A percentile compares a stretch with the other conserved stretches of the same genome.
Evolutionary conservation across 2,797 vertebrate genomes (phyloP).

Genomic region (Labroides dimidiatus): DNA sequence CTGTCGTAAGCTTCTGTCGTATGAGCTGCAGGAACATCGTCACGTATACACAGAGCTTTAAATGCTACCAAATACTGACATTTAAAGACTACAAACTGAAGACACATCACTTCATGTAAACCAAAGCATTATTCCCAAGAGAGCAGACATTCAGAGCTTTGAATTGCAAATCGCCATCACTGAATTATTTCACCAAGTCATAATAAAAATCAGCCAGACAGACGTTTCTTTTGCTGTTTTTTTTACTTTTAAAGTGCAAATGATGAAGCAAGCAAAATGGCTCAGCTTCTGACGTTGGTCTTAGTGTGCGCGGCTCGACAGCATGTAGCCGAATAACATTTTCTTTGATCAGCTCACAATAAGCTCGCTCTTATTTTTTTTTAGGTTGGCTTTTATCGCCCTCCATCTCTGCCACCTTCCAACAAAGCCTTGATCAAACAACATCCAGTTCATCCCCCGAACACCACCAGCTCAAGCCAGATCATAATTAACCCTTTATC

Average conservation of each 20-base stretch:
- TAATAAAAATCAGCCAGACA: conserved; percentile 18
- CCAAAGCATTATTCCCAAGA: conserved; percentile 14
- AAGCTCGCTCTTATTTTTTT: conserved; percentile 40
- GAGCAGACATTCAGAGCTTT: conserved; percentile 26
- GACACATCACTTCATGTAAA: conserved; percentile 15
- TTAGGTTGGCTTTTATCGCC: conserved; percentile 51
- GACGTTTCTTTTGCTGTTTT: conserved; percentile 37
- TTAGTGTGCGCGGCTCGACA: conserved; percentile 34
- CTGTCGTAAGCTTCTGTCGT: not conserved
- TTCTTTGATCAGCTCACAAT: conserved; percentile 44
- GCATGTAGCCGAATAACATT: conserved; percentile 49
- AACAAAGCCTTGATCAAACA: conserved; percentile 73
- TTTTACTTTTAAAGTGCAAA: conserved; percentile 36
- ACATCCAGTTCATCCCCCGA: conserved; percentile 75
- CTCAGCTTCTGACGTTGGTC: conserved; percentile 4
- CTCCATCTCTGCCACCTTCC: conserved; percentile 66
- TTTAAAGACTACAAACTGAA: conserved; percentile 20
- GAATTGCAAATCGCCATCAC: conserved; percentile 20
- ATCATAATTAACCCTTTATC: conserved; percentile 87
- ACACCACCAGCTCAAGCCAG: conserved; percentile 67
- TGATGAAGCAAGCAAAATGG: conserved; percentile 2
- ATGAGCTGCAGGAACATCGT: not conserved
- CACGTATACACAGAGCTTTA: not conserved
- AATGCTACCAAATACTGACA: conserved; percentile 13
- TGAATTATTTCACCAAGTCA: conserved; percentile 23